Conservation (phyloP, 2,888 invertebrate species). For the Thera obeliscata region DNA sequence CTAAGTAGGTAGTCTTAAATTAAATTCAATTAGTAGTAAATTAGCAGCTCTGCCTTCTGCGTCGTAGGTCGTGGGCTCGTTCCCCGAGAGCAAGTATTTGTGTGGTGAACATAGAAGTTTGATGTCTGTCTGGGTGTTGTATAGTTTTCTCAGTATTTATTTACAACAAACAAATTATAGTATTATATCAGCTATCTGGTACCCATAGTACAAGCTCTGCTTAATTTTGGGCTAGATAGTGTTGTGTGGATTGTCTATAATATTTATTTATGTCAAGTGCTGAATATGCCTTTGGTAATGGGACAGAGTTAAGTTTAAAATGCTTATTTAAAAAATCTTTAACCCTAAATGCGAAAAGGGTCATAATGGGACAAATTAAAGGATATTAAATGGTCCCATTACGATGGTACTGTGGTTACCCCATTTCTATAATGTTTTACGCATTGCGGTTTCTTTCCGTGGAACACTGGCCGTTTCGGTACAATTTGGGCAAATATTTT, state of each 20-base stretch:
- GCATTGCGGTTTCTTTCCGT: constrained; percentile 38
- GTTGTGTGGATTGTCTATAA: background rate
- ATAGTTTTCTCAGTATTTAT: too few species aligned
- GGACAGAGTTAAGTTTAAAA: constrained; percentile 23
- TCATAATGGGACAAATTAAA: constrained; percentile 35
- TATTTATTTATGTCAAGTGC: background rate
- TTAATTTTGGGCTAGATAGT: too few species aligned
- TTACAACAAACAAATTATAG: too few species aligned
- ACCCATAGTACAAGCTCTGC: too few species aligned
- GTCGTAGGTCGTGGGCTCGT: too few species aligned
- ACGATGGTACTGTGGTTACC: constrained; percentile 26
- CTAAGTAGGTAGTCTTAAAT: too few species aligned
- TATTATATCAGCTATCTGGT: too few species aligned
- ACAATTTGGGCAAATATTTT: constrained; percentile 20
- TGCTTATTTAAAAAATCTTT: constrained; percentile 32
- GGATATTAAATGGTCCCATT: constrained; percentile 35
- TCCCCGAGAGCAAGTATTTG: too few species aligned
- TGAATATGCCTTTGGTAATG: background rate
- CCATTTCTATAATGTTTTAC: constrained; percentile 35
- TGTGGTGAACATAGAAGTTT: too few species aligned
- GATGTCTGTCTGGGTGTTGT: too few species aligned
- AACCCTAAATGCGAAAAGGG: constrained; percentile 21
- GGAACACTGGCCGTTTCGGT: constrained; percentile 18
- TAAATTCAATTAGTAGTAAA: too few species aligned
- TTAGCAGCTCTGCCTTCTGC: too few species aligned